A percentile compares a stretch with the other conserved stretches of the same genome.
phyloP scores from a whole-genome alignment of 2,797 vertebrate species.

The Enteromius paludinosus region DNA sequence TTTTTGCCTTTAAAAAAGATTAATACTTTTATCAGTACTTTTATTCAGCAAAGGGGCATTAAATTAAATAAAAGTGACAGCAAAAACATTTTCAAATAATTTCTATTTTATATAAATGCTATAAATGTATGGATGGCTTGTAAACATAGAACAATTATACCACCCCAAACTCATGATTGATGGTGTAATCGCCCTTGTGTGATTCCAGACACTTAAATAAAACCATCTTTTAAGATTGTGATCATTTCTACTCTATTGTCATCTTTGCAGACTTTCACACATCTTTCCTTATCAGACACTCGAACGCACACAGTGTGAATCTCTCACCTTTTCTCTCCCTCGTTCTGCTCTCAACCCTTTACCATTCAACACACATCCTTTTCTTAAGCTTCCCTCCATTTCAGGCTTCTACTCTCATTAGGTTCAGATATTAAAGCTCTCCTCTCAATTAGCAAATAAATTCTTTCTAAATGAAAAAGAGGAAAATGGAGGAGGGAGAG shows the following conservation, averaged over 20 bases:
- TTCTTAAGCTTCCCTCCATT: conserved; percentile 33
- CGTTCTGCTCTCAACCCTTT: conserved; percentile 35
- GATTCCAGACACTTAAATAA: background rate
- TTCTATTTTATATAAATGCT: background rate
- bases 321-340: conserved; percentile 1
- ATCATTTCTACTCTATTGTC: background rate
- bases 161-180: background rate
- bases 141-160: background rate
- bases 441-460: conserved; percentile 60
- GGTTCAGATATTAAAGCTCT: conserved; percentile 63
- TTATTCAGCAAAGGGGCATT: background rate
- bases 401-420: conserved; percentile 52
- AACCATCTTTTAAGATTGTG: background rate
- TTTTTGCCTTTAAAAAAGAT: background rate
- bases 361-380: conserved; percentile 50
- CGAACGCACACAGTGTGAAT: background rate
- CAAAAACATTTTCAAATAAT: background rate
- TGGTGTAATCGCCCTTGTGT: no score
- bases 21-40: background rate
- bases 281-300: background rate
- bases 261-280: conserved; percentile 12
- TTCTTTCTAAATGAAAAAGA: conserved; percentile 46
- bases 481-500: conserved; percentile 41
- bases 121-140: background rate
- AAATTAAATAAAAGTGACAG: background rate